phyloP scores from a whole-genome alignment of 2,113 vertebrate species.

The Poeciliopsis retropinna region DNA sequence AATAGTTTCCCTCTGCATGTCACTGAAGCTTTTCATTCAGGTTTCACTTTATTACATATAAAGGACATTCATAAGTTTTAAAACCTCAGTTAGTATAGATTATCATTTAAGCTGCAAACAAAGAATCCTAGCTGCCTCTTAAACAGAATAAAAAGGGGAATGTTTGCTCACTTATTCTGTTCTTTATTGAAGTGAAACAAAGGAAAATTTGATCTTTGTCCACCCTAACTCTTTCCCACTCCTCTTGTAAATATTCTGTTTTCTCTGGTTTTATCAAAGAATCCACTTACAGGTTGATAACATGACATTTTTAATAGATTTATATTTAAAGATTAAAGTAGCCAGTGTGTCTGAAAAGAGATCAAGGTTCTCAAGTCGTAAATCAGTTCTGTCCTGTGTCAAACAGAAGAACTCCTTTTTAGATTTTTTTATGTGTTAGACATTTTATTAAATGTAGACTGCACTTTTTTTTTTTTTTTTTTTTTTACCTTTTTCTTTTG shows the following conservation, averaged over 20 bases:
- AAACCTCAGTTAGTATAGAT: not conserved
- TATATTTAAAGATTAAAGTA: conserved; percentile 9
- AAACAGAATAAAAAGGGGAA: conserved; percentile 14
- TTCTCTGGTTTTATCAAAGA: not conserved
- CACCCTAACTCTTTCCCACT: not conserved
- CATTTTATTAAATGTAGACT: not conserved
- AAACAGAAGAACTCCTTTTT: conserved; percentile 7
- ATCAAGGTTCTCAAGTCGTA: conserved; percentile 1
- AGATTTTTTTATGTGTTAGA: not conserved
- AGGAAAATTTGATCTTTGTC: conserved; percentile 19
- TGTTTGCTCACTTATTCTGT: conserved; percentile 29
- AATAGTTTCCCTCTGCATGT: not conserved
- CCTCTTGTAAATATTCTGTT: not conserved
- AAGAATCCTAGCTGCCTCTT: conserved; percentile 4
- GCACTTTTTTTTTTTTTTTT: not conserved
- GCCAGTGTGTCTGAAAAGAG: not conserved
- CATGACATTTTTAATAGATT: not conserved
- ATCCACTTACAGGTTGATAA: not conserved
- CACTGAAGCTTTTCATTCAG: not conserved
- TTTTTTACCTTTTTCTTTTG: too few species aligned
- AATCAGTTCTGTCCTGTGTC: conserved; percentile 14
- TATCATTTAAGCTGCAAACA: not conserved
- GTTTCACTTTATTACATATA: not conserved
- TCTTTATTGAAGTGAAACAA: conserved; percentile 37
- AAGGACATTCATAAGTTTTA: conserved; percentile 12